Evolutionary conservation across 1,140 invertebrate genomes (phyloP).

Genomic region (Aphaenogaster ashmeadi): DNA sequence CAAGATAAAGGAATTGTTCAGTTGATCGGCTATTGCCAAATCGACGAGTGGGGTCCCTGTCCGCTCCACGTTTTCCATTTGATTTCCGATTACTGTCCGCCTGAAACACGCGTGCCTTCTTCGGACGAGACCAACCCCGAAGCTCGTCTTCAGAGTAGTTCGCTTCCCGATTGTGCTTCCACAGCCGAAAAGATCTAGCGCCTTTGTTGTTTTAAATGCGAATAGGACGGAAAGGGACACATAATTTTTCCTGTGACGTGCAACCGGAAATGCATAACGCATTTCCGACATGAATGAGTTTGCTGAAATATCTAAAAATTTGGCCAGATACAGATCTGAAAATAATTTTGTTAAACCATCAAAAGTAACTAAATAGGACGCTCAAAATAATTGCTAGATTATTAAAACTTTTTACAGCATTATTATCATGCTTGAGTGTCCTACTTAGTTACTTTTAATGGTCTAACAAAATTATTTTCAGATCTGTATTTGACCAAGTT

Average conservation of each 20-base stretch:
- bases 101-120: constrained; percentile 20
- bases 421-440: too few species aligned
- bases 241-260: neutral
- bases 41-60: constrained; percentile 44
- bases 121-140: neutral
- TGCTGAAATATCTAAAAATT: too few species aligned
- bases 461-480: too few species aligned
- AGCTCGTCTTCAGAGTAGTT: neutral
- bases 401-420: too few species aligned
- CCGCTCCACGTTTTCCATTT: constrained; percentile 61
- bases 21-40: constrained; percentile 67
- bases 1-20: constrained; percentile 68
- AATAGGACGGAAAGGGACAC: neutral
- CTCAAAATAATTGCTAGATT: too few species aligned
- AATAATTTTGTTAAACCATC: too few species aligned
- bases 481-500: too few species aligned
- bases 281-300: neutral
- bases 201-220: constrained; percentile 22
- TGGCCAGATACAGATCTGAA: too few species aligned
- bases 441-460: too few species aligned
- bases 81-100: constrained; percentile 69
- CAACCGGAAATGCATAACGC: neutral
- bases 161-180: neutral
- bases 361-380: too few species aligned
- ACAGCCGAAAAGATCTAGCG: neutral